Conservation (phyloP, 2,888 invertebrate species). For the Scaeva pyrastri region DNA sequence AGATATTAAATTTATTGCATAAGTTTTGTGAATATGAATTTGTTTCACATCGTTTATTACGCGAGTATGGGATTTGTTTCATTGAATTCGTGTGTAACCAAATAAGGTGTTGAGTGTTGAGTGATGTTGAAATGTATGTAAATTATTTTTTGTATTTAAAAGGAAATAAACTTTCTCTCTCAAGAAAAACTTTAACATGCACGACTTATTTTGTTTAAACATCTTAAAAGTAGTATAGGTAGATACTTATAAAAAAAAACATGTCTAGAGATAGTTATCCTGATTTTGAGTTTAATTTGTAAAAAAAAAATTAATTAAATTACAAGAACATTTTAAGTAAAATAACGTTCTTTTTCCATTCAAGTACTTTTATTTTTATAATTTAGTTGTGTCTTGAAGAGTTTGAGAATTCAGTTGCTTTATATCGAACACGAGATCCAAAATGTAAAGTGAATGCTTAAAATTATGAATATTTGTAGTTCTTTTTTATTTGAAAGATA, state of each 20-base stretch:
- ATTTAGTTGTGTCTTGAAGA: too few species aligned
- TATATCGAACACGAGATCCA: too few species aligned
- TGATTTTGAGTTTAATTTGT: neutral
- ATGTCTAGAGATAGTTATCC: neutral
- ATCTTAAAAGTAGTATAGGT: too few species aligned
- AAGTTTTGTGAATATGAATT: neutral
- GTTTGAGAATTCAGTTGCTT: too few species aligned
- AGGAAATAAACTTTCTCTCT: constrained; percentile 10
- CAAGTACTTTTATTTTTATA: too few species aligned
- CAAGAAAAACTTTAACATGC: neutral
- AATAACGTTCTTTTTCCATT: too few species aligned
- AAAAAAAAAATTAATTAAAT: too few species aligned
- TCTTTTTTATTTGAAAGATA: too few species aligned
- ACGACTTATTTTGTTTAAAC: neutral
- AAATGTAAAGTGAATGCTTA: too few species aligned
- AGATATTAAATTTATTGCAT: neutral
- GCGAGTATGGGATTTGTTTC: neutral
- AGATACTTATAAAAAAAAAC: too few species aligned
- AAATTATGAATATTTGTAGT: too few species aligned
- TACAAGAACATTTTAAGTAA: too few species aligned
- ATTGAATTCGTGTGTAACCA: neutral
- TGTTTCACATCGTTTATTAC: constrained; percentile 3
- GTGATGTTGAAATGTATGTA: neutral
- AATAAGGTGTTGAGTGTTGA: constrained; percentile 3
- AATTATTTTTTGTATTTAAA: neutral